Evolutionary conservation across 2,888 invertebrate genomes (phyloP), one percentile per base, ranked within the genome.

Genomic region (Halocaridina rubra): DNA sequence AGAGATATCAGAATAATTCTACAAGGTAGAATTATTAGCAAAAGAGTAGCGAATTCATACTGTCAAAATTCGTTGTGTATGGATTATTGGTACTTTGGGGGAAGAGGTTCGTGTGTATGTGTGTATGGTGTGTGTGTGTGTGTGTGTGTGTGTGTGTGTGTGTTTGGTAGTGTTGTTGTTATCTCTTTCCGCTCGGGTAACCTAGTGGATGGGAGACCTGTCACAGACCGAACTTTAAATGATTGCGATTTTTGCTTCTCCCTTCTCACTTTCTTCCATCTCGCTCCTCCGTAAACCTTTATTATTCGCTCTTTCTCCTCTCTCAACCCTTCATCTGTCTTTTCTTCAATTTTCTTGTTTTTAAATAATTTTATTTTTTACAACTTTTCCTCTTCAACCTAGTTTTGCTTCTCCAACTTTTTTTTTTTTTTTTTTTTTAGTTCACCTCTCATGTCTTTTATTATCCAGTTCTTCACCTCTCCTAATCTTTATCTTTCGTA

Each of bases 171-270:
- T n/a, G n/a, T n/a, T n/a, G n/a, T n/a, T n/a, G 53, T 53, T 53
- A 53, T 53, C 53, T 53, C 53, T 53, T 53, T 53, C 53, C 53
- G 53, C 53, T 53, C 19, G 24, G 53, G 53, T 22, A 53, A 19
- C 5, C 24, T 39, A 24, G 53, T 19, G 53, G 46, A 39, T 33
- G 72, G 24, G 72, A 33, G 33, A 19, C 24, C 59, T 16, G 53
- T 24, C 76, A 53, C 59, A 76, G 53, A 57, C 76, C n/a, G 22
- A 76, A 46, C 7, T 53, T 53, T 53, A 76, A 33, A 57, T 57
- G 71, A 71, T 22, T 27, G 71, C 19, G 71, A 71, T 46, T 46
- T 46, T 46, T 46, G 0, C 46, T 19, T 22, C 53, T 46, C 46
- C 32, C 16, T 32, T 30, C 32, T 30, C 32, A 5, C 64, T 22